Conservation (phyloP, 2,888 invertebrate genomes). For the Helicoverpa assulta region DNA sequence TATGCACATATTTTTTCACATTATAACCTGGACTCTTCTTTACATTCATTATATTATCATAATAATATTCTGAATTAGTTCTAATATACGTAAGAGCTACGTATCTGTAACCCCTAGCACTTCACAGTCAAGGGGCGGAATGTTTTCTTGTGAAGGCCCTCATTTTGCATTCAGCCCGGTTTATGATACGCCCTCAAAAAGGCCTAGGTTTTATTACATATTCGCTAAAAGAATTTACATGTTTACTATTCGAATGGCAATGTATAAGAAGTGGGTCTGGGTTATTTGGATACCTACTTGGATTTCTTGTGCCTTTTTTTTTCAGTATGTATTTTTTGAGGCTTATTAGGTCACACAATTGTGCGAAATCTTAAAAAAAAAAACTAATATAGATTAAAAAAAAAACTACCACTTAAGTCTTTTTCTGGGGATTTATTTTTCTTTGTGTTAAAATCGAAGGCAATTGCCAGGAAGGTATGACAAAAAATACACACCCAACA, state of each 20-base stretch:
- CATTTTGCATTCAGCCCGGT: slow-evolving; percentile 39
- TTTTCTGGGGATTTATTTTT: not conserved
- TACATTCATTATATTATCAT: not conserved
- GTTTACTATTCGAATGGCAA: slow-evolving; percentile 24
- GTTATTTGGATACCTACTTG: slow-evolving; percentile 3
- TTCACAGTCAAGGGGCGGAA: slow-evolving; percentile 45
- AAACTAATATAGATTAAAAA: too few species aligned
- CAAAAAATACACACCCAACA: too few species aligned
- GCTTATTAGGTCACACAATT: not conserved
- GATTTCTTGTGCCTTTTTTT: slow-evolving; percentile 7
- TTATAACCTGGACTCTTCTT: too few species aligned
- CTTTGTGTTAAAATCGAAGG: not conserved
- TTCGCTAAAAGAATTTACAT: slow-evolving; percentile 51
- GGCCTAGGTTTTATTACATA: slow-evolving; percentile 43
- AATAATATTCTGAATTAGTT: slow-evolving; percentile 40
- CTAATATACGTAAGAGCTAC: slow-evolving; percentile 28
- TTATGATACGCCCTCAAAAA: slow-evolving; percentile 34
- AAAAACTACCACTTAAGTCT: too few species aligned
- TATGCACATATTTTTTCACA: too few species aligned
- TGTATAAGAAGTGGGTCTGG: slow-evolving; percentile 29
- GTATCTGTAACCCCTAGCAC: slow-evolving; percentile 23
- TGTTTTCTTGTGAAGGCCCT: slow-evolving; percentile 33
- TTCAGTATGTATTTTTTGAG: not conserved
- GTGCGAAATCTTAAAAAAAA: too few species aligned
- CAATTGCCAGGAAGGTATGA: not conserved